Evolutionary conservation across 2,113 vertebrate species (phyloP).

Genomic region (Boulengeromyrus knoepffleri): DNA sequence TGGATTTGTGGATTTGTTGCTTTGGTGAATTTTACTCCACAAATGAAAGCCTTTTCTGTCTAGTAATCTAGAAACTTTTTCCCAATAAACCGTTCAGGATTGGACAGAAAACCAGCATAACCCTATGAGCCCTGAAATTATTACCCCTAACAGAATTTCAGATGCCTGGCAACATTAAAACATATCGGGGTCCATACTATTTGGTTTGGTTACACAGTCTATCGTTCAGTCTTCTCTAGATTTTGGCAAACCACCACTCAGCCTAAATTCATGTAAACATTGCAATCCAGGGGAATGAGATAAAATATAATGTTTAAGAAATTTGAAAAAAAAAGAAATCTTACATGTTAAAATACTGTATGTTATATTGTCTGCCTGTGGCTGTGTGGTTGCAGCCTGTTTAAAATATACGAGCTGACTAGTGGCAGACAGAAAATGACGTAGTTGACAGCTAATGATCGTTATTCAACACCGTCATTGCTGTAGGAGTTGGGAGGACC

Average conservation of each 20-base stretch:
- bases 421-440: not conserved
- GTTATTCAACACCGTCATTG: not conserved
- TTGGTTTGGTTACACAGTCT: not conserved
- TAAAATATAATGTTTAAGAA: not conserved
- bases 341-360: not conserved
- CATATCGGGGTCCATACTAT: not conserved
- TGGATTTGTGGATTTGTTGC: not conserved
- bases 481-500: not conserved
- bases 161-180: not conserved
- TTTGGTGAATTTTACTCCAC: not conserved
- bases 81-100: not conserved
- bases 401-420: not conserved
- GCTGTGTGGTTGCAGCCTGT: not conserved
- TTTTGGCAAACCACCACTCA: not conserved
- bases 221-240: not conserved
- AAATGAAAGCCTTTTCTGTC: not conserved
- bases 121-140: not conserved
- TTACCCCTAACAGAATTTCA: not conserved
- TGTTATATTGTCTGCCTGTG: not conserved
- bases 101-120: not conserved
- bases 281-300: not conserved
- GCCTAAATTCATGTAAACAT: not conserved
- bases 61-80: not conserved
- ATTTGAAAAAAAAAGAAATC: not conserved
- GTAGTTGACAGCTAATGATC: not conserved